These are phyloP conservation scores for Platichthys flesus DNA, from an alignment of 2,113 vertebrate species.

Conservation along the genomic window DNA sequence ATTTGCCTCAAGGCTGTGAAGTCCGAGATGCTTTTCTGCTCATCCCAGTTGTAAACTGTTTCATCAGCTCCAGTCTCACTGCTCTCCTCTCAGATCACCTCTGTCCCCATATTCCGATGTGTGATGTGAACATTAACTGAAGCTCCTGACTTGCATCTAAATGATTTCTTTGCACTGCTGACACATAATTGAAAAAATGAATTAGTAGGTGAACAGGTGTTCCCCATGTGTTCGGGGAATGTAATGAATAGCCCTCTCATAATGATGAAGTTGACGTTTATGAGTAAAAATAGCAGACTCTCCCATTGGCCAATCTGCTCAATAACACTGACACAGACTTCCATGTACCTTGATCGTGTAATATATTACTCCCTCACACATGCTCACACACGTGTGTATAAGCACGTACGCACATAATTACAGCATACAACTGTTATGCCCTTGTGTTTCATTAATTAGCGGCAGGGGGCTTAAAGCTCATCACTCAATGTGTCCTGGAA, in stretches of 20 bases:
- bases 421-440: constrained; percentile 19
- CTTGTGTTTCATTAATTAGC: constrained; percentile 56
- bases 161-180: not conserved
- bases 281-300: not conserved
- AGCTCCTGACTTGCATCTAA: not conserved
- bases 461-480: constrained; percentile 51
- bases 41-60: not conserved
- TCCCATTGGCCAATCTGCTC: not conserved
- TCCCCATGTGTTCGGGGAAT: not conserved
- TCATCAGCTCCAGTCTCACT: not conserved
- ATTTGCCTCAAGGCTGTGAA: not conserved
- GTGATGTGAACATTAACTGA: not conserved
- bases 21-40: not conserved
- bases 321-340: not conserved
- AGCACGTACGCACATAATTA: constrained; percentile 11
- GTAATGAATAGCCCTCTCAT: not conserved
- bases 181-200: not conserved
- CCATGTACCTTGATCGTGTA: not conserved
- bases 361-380: not conserved
- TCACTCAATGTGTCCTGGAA: constrained; percentile 68
- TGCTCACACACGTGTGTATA: constrained; percentile 1
- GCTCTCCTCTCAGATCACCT: not conserved
- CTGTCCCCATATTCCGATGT: not conserved
- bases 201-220: not conserved
- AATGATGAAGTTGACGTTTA: not conserved